Conservation (phyloP, 2,888 invertebrate genomes). For the Caenorhabditis uteleia region DNA sequence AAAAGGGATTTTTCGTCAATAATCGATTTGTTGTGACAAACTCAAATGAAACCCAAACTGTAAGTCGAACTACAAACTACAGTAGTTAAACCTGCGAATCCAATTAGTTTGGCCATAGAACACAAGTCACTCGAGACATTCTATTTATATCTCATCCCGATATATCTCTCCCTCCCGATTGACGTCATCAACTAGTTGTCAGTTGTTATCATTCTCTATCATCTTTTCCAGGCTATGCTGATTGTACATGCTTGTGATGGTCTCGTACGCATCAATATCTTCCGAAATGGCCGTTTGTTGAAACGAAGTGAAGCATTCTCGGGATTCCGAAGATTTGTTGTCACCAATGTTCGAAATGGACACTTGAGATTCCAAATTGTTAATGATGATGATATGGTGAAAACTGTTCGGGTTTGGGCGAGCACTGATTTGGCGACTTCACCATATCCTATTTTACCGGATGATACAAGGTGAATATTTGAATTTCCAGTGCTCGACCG, state of each 20-base stretch:
- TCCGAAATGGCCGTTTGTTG: slow-evolving; percentile 50
- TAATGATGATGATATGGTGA: slow-evolving; percentile 53
- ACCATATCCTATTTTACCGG: slow-evolving; percentile 59
- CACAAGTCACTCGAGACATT: too few species aligned
- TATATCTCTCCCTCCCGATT: slow-evolving; percentile 13
- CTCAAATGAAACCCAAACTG: slow-evolving; percentile 21
- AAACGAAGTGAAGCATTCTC: slow-evolving; percentile 53
- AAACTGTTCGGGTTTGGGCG: slow-evolving; percentile 47
- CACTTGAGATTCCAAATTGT: slow-evolving; percentile 53
- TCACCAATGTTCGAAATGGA: slow-evolving; percentile 51
- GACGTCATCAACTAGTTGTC: slow-evolving; percentile 31
- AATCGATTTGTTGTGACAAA: slow-evolving; percentile 35
- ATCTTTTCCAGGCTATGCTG: slow-evolving; percentile 49
- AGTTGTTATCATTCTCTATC: slow-evolving; percentile 9
- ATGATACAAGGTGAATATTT: slow-evolving; percentile 62
- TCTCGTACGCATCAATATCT: slow-evolving; percentile 51
- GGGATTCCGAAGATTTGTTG: slow-evolving; percentile 56
- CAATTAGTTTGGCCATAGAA: too few species aligned
- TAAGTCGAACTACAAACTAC: slow-evolving; percentile 3
- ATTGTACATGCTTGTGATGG: slow-evolving; percentile 60
- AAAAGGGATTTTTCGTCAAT: slow-evolving; percentile 35
- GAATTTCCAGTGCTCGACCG: slow-evolving; percentile 8
- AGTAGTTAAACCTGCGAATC: too few species aligned
- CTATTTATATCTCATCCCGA: slow-evolving; percentile 20
- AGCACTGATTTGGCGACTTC: slow-evolving; percentile 46